Base-by-base conservation (phyloP, 1,140 invertebrate species). In the Brachionus paranguensis region DNA sequence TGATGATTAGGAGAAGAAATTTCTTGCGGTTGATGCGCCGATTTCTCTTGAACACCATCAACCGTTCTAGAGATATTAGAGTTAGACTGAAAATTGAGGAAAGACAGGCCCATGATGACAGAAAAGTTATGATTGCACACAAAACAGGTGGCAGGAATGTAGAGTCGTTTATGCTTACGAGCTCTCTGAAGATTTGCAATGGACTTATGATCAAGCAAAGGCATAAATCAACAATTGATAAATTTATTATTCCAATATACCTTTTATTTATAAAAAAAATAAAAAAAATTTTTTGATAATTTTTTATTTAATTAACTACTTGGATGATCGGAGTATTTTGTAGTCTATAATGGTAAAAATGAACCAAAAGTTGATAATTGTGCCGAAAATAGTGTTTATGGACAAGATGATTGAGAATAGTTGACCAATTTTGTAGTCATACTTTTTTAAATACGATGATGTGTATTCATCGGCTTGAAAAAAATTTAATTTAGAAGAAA, bases 1-100 rank as follows among this genome's bases (percentile, higher is more conserved):
- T 10, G n/a, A 81, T 14, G 2, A 81, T 81, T 10, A 60, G 8
- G 10, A 64, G 12, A 27, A 68, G 2, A 37, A 81, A 37, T 81
- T 20, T 68, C 14, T 45, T 60, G n/a, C 37, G 17, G 24, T 68
- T 81, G 17, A 81, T 37, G 41, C 64, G 78, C 12, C 78, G 37
- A 37, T 81, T 81, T 10, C 14, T 60, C 45, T 81, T 81, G 53
- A 81, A 81, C 8, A 81, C 78, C 41, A 81, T 24, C 55, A 45
- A 24, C 12, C 78, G 10, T 27, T 81, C 78, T 6, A 81, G 8
- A 12, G 78, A 81, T 53, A 81, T 81, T 2, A 81, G 37, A 43
- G 64, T 68, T 27, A 81, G 64, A n/a, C 78, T 81, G 20, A 81
- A 64, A 24, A 81, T 81, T 60, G 78, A 81, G 14, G 78, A 81